Evolutionary conservation across 2,888 invertebrate species (phyloP).

Genomic region (Parnassius orleans): DNA sequence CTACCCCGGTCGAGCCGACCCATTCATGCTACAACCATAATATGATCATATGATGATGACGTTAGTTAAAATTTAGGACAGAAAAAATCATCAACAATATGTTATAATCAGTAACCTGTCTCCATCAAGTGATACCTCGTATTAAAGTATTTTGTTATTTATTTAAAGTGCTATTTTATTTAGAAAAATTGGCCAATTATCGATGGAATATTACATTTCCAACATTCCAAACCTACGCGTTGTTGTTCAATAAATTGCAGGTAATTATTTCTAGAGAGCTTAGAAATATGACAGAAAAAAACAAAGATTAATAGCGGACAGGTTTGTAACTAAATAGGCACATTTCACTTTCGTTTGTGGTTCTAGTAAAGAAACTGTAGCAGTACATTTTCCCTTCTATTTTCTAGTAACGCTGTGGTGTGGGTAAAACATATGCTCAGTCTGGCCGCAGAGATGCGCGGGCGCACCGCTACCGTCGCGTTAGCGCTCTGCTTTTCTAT

Average conservation of each 20-base stretch:
- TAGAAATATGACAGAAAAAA: not conserved
- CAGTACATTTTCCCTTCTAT: constrained; percentile 46
- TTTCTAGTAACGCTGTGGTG: constrained; percentile 39
- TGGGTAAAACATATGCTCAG: constrained; percentile 49
- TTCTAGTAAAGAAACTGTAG: constrained; percentile 21
- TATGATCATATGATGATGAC: too few species aligned
- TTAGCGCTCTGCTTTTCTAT: constrained; percentile 52
- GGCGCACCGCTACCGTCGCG: constrained; percentile 62
- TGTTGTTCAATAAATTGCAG: not conserved
- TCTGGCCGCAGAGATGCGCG: constrained; percentile 69
- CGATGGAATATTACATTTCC: too few species aligned
- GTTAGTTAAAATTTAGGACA: too few species aligned
- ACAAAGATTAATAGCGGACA: constrained; percentile 4
- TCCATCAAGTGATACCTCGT: too few species aligned
- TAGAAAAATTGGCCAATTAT: too few species aligned
- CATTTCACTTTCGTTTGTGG: constrained; percentile 25
- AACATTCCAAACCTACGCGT: not conserved
- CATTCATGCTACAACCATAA: too few species aligned
- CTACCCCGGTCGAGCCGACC: too few species aligned
- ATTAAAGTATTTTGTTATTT: too few species aligned
- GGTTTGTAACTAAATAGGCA: constrained; percentile 9
- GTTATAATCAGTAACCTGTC: too few species aligned
- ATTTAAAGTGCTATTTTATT: too few species aligned
- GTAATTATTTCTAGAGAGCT: not conserved
- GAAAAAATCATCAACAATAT: too few species aligned